Percentiles rank a stretch among this genome's conserved stretches.
Conservation (phyloP, 2,113 vertebrate species). For the Tautogolabrus adspersus region DNA sequence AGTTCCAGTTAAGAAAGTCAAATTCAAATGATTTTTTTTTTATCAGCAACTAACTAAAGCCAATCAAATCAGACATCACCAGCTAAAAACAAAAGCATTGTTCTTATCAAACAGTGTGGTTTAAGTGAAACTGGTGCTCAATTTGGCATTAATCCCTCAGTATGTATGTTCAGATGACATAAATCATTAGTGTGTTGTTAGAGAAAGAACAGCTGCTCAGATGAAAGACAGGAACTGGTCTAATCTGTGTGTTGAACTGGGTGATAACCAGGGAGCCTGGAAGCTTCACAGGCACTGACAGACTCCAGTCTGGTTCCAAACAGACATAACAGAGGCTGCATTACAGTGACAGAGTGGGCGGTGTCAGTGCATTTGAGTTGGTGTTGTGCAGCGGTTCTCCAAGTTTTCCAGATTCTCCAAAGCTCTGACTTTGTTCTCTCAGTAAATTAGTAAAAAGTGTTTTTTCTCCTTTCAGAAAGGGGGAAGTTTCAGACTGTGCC, state of each 20-base stretch:
- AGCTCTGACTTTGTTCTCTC: conserved; percentile 48
- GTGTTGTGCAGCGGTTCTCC: conserved; percentile 25
- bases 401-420: no score
- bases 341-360: conserved; percentile 27
- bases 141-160: neutral
- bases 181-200: conserved; percentile 31
- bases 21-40: no score
- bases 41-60: neutral
- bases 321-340: conserved; percentile 46
- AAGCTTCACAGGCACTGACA: conserved; percentile 47
- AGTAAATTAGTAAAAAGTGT: conserved; percentile 30
- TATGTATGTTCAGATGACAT: conserved; percentile 1
- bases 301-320: conserved; percentile 45
- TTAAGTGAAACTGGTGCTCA: neutral
- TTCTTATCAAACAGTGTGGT: neutral
- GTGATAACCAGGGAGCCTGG: conserved; percentile 72
- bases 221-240: conserved; percentile 74
- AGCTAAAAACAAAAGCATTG: no score
- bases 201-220: conserved; percentile 58
- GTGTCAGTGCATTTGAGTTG: conserved; percentile 43
- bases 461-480: conserved; percentile 42
- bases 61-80: neutral
- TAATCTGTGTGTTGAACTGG: conserved; percentile 60
- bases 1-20: no score
- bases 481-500: no score